Evolutionary conservation across 2,888 invertebrate species (phyloP), one percentile per base, ranked within the genome.

Genomic region (Fabriciana adippe): DNA sequence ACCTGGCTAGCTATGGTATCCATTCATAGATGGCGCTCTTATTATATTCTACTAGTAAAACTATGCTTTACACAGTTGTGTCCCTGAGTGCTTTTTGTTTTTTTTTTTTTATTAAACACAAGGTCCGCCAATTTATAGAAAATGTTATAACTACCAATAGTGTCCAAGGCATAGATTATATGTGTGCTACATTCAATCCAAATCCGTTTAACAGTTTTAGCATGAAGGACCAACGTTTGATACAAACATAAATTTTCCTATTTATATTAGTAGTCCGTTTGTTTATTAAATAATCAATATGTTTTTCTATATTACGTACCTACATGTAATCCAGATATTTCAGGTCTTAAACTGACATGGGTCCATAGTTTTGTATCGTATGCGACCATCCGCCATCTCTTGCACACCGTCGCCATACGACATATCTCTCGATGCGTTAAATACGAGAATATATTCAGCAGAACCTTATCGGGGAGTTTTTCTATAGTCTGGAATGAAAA

Each of bases 351-450:
- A 2, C 99, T 99, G 47, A 99, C 99, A 82, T 97, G 96, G 76
- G 96, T 96, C 99, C 99, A 99, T 1, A 99, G 93, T 31, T 95
- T 94, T 11, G 98, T 98, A 87, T 99, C 98, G 93, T 99, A 99
- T 0, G 99, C 99, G 16, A 99, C 95, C 85, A 96, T 94, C 14
- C 99, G 95, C 99, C 99, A 99, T 88, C 98, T 96, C 84, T 97
- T 97, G 93, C 99, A 99, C 3, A 99, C 97, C 72, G 96, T 94
- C 0, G 99, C 99, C 93, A 99, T 95, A 45, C 96, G 96, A 87
- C 98, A 97, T 85, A 99, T 97, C 92, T 99, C 98, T 69, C 96
- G 95, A 84, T 99, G 99, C 41, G 96, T 95, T 73, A 99, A 93
- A 89, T 98, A 99, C 55, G 97, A 96, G 92, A 99, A 99, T 82